These are phyloP conservation scores for Dasyprocta punctata DNA, from an alignment of 2,113 vertebrate genomes.

Conservation along the genomic window DNA sequence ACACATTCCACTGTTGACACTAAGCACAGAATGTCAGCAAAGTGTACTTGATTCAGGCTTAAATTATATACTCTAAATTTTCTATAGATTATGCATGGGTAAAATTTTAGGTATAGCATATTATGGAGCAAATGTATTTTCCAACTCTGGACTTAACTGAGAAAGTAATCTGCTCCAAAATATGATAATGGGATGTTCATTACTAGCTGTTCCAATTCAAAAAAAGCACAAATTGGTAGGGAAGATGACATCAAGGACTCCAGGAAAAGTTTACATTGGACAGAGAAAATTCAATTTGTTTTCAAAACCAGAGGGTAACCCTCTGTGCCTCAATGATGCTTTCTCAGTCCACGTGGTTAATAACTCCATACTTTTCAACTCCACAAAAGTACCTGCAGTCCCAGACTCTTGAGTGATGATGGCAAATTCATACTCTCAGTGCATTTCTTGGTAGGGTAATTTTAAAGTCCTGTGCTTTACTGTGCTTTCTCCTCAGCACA, in stretches of 20 bases:
- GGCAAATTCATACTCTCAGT: too few relatives aligned
- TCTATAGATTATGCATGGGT: not conserved
- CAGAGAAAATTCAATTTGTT: not conserved
- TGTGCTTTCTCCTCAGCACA: not conserved
- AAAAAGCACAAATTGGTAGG: not conserved
- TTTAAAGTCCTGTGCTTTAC: not conserved
- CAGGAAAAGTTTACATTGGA: not conserved
- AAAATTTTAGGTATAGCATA: not conserved
- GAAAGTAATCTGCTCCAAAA: not conserved
- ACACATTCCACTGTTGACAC: not conserved
- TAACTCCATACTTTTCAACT: rapidly evolving
- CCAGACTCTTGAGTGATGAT: not conserved
- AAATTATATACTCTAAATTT: not conserved
- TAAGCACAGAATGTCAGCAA: not conserved
- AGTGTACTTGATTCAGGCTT: not conserved
- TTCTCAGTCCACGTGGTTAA: not conserved
- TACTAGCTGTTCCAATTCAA: not conserved
- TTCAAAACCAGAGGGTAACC: not conserved
- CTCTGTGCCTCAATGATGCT: not conserved
- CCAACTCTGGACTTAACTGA: not conserved
- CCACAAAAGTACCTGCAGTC: too few relatives aligned
- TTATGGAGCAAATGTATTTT: not conserved
- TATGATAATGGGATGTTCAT: not conserved
- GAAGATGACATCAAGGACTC: not conserved
- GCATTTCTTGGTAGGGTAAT: not conserved